Conservation (phyloP, 2,888 invertebrate genomes). For the Pollenia griseotomentosa region DNA sequence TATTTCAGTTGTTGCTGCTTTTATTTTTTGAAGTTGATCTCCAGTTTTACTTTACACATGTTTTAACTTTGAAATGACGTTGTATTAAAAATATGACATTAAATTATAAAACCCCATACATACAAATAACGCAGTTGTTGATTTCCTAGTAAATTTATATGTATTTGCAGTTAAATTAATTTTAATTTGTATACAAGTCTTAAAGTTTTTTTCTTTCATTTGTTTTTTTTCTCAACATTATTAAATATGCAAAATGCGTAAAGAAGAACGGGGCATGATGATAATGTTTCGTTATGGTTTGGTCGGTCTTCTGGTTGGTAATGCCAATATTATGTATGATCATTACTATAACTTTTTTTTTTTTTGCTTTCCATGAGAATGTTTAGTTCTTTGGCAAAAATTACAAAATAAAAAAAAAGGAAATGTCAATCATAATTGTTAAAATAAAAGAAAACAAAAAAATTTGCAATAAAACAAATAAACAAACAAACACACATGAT, state of each 20-base stretch:
- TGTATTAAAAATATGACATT: constrained; percentile 59
- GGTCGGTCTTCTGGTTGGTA: constrained; percentile 50
- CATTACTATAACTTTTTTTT: constrained; percentile 2
- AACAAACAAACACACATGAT: constrained; percentile 5
- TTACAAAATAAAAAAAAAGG: constrained; percentile 49
- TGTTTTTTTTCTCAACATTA: constrained; percentile 16
- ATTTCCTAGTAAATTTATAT: constrained; percentile 44
- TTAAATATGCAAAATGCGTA: constrained; percentile 66
- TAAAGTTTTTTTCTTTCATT: constrained; percentile 2
- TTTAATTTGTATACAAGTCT: constrained; percentile 61
- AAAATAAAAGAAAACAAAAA: constrained; percentile 5
- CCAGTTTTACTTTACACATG: constrained; percentile 55
- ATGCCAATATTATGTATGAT: constrained; percentile 49
- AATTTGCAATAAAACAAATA: constrained; percentile 29
- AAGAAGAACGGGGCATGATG: constrained; percentile 41
- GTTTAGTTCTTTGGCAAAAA: constrained; percentile 37
- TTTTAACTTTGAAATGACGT: constrained; percentile 60
- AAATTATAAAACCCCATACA: constrained; percentile 40
- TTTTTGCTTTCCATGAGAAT: constrained; percentile 44
- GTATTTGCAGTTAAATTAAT: constrained; percentile 65
- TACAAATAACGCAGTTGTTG: background rate
- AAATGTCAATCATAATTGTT: constrained; percentile 69
- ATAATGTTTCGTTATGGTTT: constrained; percentile 50
- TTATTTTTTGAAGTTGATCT: constrained; percentile 39
- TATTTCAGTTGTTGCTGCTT: background rate